These are phyloP conservation scores for Eumeta japonica DNA, from an alignment of 1,140 invertebrate genomes.

Conservation along the genomic window DNA sequence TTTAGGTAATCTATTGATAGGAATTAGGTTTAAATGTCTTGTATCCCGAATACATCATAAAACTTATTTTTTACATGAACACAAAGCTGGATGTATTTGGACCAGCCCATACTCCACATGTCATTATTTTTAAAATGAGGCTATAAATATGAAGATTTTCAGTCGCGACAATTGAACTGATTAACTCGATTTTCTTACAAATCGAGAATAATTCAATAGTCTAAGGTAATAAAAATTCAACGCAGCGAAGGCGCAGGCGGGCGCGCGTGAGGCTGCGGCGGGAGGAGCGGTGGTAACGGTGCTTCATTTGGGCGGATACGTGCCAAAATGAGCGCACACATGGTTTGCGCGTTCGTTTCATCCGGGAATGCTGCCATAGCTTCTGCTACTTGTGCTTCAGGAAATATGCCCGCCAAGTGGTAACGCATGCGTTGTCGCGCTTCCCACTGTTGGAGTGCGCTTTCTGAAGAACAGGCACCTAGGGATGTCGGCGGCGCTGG, in stretches of 20 bases:
- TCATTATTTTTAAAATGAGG: no score
- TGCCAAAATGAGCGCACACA: conserved; percentile 81
- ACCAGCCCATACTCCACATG: no score
- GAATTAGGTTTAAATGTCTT: no score
- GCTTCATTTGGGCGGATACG: conserved; percentile 45
- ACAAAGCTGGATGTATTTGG: no score
- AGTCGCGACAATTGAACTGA: conserved; percentile 1
- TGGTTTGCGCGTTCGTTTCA: conserved; percentile 82
- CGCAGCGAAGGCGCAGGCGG: not conserved
- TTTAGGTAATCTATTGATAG: no score
- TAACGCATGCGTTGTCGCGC: conserved; percentile 75
- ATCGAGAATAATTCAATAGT: conserved; percentile 10
- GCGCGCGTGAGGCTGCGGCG: conserved; percentile 9
- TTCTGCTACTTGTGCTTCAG: conserved; percentile 80
- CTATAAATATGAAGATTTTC: no score
- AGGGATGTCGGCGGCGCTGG: conserved; percentile 49
- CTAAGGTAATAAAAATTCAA: not conserved
- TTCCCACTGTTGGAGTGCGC: conserved; percentile 62
- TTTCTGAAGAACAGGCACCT: conserved; percentile 54
- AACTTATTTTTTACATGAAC: no score
- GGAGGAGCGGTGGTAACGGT: conserved; percentile 10
- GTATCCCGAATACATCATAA: no score
- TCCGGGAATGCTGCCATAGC: conserved; percentile 84
- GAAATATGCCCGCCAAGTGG: conserved; percentile 84
- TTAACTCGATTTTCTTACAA: conserved; percentile 10